Evolutionary conservation across 2,113 vertebrate genomes (phyloP).

Genomic region (Sphaerodactylus townsendi): DNA sequence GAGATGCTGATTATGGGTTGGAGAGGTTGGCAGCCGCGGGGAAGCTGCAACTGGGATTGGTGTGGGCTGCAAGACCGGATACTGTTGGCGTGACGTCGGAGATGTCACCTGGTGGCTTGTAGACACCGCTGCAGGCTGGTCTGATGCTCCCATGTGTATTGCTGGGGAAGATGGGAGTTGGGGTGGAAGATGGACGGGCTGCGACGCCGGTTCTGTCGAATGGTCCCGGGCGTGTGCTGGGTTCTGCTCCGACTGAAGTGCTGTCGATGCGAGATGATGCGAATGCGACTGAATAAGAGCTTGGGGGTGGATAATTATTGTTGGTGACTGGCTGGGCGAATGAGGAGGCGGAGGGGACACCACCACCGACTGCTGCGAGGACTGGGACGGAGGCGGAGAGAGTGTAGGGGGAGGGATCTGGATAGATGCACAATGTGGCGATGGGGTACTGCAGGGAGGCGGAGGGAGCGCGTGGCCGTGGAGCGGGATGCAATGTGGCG

Average conservation of each 20-base stretch:
- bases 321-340: constrained; percentile 82
- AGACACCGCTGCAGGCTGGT: constrained; percentile 72
- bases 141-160: constrained; percentile 74
- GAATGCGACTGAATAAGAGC: constrained; percentile 77
- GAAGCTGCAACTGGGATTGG: constrained; percentile 76
- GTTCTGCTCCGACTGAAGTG: constrained; percentile 73
- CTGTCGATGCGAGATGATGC: constrained; percentile 79
- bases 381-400: constrained; percentile 73
- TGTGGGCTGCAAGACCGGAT: constrained; percentile 72
- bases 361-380: constrained; percentile 78
- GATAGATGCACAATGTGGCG: constrained; percentile 77
- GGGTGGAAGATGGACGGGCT: constrained; percentile 65
- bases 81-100: constrained; percentile 72
- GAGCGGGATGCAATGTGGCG: constrained; percentile 82
- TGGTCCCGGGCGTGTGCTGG: constrained; percentile 59
- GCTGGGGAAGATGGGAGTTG: constrained; percentile 76
- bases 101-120: constrained; percentile 71
- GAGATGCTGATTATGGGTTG: constrained; percentile 81
- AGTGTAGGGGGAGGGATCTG: constrained; percentile 68
- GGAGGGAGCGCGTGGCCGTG: constrained; percentile 75
- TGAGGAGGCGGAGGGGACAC: constrained; percentile 80
- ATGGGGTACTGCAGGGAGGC: constrained; percentile 62
- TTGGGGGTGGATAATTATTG: constrained; percentile 82
- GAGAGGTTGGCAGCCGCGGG: constrained; percentile 78
- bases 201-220: constrained; percentile 60